phyloP scores from a whole-genome alignment of 2,888 invertebrate genomes.

The Steinernema scapterisci region DNA sequence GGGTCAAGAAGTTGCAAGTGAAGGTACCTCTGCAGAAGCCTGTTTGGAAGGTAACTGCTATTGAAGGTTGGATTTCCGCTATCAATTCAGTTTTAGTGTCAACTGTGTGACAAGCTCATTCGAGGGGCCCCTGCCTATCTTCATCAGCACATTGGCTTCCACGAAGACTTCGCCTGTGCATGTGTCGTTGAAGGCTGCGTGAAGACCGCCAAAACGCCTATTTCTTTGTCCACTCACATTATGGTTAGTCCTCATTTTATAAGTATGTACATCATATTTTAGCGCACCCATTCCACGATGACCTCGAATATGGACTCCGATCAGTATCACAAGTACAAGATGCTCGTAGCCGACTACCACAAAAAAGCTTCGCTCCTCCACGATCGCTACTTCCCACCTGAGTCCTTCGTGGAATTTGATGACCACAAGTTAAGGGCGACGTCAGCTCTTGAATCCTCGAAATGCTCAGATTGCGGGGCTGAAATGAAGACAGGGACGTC shows the following conservation, averaged over 20 bases:
- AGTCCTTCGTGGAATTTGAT: not conserved
- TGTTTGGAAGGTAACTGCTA: too few relatives aligned
- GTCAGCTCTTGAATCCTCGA: not conserved
- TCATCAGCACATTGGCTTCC: not conserved
- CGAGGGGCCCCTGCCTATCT: not conserved
- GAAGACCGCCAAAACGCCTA: not conserved
- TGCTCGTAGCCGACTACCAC: not conserved
- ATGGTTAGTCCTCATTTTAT: not conserved
- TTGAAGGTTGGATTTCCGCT: too few relatives aligned
- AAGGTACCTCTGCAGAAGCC: not conserved
- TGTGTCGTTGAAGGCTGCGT: not conserved
- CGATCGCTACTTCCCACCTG: not conserved
- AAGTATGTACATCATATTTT: not conserved
- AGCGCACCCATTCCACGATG: not conserved
- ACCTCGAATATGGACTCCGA: too few relatives aligned
- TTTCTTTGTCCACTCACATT: not conserved
- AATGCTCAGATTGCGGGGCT: not conserved
- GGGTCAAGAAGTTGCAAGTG: not conserved
- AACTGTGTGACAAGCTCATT: not conserved
- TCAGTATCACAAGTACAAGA: not conserved
- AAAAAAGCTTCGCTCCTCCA: not conserved
- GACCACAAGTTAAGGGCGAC: not conserved
- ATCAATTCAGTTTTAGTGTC: slow-evolving; percentile 5
- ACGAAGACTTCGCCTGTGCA: not conserved
- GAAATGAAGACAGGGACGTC: not conserved